phyloP scores from a whole-genome alignment of 1,140 invertebrate genomes.

The Dendroctonus valens region DNA sequence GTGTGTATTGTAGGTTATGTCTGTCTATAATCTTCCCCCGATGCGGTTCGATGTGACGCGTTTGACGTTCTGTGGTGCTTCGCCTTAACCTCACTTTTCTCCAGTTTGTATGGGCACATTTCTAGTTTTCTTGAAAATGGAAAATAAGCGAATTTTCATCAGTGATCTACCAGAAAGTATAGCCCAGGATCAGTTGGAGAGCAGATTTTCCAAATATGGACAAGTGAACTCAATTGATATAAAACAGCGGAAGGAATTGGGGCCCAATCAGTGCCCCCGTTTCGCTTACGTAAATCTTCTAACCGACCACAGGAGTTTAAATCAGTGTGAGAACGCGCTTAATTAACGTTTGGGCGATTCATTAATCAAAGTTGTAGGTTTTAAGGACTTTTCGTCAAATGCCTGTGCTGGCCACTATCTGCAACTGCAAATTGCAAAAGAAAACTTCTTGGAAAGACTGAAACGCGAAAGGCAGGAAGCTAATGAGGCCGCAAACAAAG shows the following conservation, averaged over 20 bases:
- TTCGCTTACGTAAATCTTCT: conserved; percentile 48
- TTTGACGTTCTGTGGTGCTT: neutral
- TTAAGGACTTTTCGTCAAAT: conserved; percentile 37
- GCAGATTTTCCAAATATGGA: conserved; percentile 41
- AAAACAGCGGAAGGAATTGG: conserved; percentile 42
- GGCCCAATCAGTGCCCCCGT: conserved; percentile 34
- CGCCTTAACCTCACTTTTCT: neutral
- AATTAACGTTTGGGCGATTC: neutral
- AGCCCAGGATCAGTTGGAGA: conserved; percentile 35
- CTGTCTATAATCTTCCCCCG: too few relatives aligned
- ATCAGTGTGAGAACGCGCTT: conserved; percentile 44
- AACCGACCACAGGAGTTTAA: conserved; percentile 40
- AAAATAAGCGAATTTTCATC: conserved; percentile 43
- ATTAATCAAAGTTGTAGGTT: conserved; percentile 40
- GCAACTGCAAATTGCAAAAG: conserved; percentile 46
- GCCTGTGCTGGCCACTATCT: conserved; percentile 41
- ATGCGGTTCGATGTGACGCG: too few relatives aligned
- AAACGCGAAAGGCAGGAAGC: conserved; percentile 46
- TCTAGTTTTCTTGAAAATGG: neutral
- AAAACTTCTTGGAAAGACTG: conserved; percentile 49
- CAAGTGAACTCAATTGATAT: conserved; percentile 41
- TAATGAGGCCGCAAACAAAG: neutral
- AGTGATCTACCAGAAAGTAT: conserved; percentile 42
- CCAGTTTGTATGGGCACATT: neutral
- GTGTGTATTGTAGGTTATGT: too few relatives aligned